Conservation (phyloP, 2,888 invertebrate species). For the Eurytoma adleriae region DNA sequence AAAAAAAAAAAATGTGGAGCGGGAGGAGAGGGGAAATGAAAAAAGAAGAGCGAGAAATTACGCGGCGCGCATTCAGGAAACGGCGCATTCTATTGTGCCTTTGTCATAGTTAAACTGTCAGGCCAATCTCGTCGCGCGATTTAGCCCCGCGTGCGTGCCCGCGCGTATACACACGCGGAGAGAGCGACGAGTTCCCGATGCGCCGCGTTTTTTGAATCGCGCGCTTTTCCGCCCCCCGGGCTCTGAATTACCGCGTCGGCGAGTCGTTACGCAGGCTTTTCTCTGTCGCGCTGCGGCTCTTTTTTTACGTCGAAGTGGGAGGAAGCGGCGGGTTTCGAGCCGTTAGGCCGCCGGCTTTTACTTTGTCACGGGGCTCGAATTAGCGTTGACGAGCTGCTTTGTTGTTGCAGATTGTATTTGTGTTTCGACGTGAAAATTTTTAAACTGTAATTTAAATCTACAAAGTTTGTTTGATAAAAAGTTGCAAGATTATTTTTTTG, state of each 20-base stretch:
- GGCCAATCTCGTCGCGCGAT: constrained; percentile 68
- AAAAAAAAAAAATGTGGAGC: constrained; percentile 20
- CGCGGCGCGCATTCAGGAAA: constrained; percentile 73
- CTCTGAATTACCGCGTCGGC: neutral
- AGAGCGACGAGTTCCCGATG: constrained; percentile 45
- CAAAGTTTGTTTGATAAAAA: too few relatives aligned
- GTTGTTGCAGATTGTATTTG: too few relatives aligned
- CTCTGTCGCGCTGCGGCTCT: neutral
- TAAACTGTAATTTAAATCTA: too few relatives aligned
- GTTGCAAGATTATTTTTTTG: too few relatives aligned
- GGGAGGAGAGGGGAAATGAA: constrained; percentile 45
- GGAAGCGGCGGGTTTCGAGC: constrained; percentile 38
- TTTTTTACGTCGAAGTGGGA: constrained; percentile 31
- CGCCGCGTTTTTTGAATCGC: constrained; percentile 29
- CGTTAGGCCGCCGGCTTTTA: neutral
- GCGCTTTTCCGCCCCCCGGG: constrained; percentile 7
- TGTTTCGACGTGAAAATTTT: too few relatives aligned
- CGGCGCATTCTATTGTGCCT: constrained; percentile 75
- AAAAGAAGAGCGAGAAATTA: constrained; percentile 64
- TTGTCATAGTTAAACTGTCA: constrained; percentile 76
- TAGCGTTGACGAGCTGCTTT: too few relatives aligned
- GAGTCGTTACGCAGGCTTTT: constrained; percentile 23
- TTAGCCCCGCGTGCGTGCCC: constrained; percentile 58
- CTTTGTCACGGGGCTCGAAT: neutral
- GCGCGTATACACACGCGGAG: neutral